Evolutionary conservation across 2,888 invertebrate genomes (phyloP), one percentile per base, ranked within the genome.

Genomic region (Heterodera filipjevi): DNA sequence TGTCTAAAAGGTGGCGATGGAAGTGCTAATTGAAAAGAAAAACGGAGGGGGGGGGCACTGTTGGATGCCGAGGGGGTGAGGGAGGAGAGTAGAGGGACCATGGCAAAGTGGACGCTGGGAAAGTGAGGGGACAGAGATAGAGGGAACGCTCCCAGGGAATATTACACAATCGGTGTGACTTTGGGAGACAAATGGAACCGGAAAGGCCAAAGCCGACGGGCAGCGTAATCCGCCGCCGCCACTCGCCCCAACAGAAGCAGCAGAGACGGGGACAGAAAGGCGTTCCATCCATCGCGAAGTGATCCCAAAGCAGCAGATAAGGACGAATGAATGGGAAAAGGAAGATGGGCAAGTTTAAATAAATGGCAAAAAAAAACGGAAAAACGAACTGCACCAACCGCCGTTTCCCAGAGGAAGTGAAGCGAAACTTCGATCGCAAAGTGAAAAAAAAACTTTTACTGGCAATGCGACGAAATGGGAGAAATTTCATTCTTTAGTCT

Each of bases 171-270:
- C 49, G 16, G 49, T 14, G 49, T 49, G 49, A 49, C 49, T 49
- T 14, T 19, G 12, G 16, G 44, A 3, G 16, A 59, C n/a, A 59
- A 12, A 27, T 10, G 27, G 59, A 59, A 59, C 59, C 59, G 59
- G 59, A 59, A 59, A 59, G 59, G 59, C 59, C 59, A 59, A 59
- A 59, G 59, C 59, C 22, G 59, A 59, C 59, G 59, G 27, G n/a
- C 59, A n/a, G 59, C 59, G n/a, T 59, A 59, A 59, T 59, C 59
- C 59, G 10, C 8, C 59, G 59, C 59, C 59, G 49, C 16, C 49
- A 14, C 49, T 16, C 44, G n/a, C 10, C 49, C 16, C 49, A 49
- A 19, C 49, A 49, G 49, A 14, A 14, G 49, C 49, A 49, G 49
- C 16, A 49, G 49, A 19, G 49, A 49, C 16, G 49, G 19, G 49